Conservation (phyloP, 1,140 invertebrate genomes). For the Orussus abietinus region DNA sequence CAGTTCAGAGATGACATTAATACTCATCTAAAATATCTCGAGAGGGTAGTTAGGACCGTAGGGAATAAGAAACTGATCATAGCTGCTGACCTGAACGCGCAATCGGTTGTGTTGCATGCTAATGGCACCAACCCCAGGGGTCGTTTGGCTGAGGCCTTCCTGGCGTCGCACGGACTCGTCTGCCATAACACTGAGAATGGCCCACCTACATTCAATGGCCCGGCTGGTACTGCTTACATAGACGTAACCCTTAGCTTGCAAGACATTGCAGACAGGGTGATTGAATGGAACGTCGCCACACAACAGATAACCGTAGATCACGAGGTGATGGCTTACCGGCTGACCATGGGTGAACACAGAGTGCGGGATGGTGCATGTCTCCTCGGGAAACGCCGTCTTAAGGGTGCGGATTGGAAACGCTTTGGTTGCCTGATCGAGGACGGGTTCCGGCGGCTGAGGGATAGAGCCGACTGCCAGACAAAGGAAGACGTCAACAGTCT, state of each 20-base stretch:
- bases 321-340: neutral
- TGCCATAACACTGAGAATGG: neutral
- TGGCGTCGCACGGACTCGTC: neutral
- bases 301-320: neutral
- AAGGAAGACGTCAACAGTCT: neutral
- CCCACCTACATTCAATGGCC: neutral
- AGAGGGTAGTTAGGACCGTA: too few relatives aligned
- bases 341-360: neutral
- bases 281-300: neutral
- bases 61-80: slow-evolving; percentile 34
- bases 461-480: too few relatives aligned
- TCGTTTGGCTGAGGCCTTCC: neutral
- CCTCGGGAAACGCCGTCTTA: neutral
- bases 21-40: too few relatives aligned
- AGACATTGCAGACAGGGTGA: neutral
- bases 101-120: slow-evolving; percentile 7
- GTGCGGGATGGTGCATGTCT: neutral
- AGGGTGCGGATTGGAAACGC: neutral
- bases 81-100: slow-evolving; percentile 3
- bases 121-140: neutral
- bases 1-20: too few relatives aligned
- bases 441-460: too few relatives aligned
- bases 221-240: neutral
- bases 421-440: too few relatives aligned
- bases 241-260: slow-evolving; percentile 8